Evolutionary conservation across 2,113 vertebrate species (phyloP).

Genomic region (Zosterops hypoxanthus): DNA sequence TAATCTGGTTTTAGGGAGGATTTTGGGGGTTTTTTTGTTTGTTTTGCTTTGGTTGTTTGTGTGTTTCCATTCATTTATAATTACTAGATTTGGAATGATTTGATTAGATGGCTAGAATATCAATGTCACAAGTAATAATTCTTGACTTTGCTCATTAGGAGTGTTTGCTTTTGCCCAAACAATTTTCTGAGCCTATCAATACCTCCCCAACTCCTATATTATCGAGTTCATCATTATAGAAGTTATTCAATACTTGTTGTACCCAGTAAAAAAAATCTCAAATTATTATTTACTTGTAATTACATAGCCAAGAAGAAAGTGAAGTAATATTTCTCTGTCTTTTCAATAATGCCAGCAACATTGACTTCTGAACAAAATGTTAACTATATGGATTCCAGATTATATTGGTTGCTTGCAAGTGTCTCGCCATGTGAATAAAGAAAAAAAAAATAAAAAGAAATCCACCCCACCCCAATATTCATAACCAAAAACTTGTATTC

Average conservation of each 20-base stretch:
- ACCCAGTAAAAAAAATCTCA: background rate
- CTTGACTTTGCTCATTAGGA: background rate
- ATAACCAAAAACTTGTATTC: background rate
- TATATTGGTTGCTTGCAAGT: background rate
- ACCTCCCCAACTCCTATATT: background rate
- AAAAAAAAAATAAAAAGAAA: fast-evolving
- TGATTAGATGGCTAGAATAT: background rate
- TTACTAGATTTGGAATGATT: background rate
- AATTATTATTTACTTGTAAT: background rate
- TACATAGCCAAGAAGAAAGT: background rate
- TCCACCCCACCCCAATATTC: fast-evolving
- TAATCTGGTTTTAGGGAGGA: background rate
- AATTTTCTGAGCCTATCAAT: background rate
- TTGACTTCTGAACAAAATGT: background rate
- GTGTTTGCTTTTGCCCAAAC: background rate
- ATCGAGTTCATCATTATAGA: background rate
- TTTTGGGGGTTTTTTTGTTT: too few species aligned
- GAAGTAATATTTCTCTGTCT: background rate
- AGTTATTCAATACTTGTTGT: background rate
- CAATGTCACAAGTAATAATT: background rate
- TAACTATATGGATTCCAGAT: background rate
- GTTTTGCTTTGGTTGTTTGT: background rate
- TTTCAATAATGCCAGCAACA: background rate
- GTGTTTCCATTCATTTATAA: background rate
- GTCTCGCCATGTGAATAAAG: background rate